A percentile compares a stretch with the other conserved stretches of the same genome.
Conservation (phyloP, 2,888 invertebrate genomes). For the Nomada ruficornis region DNA sequence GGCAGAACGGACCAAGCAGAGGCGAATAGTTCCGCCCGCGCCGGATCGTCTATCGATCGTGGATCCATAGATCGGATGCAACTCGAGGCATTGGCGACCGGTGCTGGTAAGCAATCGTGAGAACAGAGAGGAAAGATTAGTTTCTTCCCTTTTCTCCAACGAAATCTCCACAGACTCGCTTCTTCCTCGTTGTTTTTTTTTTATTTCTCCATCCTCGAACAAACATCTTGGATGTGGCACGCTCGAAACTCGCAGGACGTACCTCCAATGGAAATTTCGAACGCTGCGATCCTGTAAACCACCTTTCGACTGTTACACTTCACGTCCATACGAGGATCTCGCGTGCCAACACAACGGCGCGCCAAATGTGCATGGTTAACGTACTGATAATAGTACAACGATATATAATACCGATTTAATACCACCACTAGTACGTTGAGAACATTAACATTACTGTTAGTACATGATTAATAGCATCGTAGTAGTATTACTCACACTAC, state of each 20-base stretch:
- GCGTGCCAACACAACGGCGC: constrained; percentile 9
- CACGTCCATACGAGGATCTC: not conserved
- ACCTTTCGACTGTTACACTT: not conserved
- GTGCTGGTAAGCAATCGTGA: constrained; percentile 82
- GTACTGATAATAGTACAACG: constrained; percentile 22
- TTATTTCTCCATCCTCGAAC: constrained; percentile 27
- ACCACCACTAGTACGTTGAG: constrained; percentile 8
- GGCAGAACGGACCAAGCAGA: constrained; percentile 67
- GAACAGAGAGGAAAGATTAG: constrained; percentile 69
- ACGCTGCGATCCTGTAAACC: constrained; percentile 30
- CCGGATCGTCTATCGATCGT: constrained; percentile 61
- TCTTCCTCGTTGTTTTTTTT: constrained; percentile 37
- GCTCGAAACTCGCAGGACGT: constrained; percentile 68
- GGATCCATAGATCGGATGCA: constrained; percentile 47
- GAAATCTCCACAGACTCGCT: constrained; percentile 56
- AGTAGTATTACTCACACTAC: constrained; percentile 29
- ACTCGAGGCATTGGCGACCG: constrained; percentile 70
- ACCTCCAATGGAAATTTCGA: constrained; percentile 68
- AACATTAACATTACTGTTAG: constrained; percentile 26
- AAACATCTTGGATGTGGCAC: constrained; percentile 2
- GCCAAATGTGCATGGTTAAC: constrained; percentile 13
- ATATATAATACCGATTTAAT: constrained; percentile 59
- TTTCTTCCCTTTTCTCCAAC: constrained; percentile 67
- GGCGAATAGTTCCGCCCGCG: constrained; percentile 81
- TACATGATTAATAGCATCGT: constrained; percentile 2